Evolutionary conservation across 1,140 invertebrate genomes (phyloP).

Genomic region (Trichonephila inaurata): DNA sequence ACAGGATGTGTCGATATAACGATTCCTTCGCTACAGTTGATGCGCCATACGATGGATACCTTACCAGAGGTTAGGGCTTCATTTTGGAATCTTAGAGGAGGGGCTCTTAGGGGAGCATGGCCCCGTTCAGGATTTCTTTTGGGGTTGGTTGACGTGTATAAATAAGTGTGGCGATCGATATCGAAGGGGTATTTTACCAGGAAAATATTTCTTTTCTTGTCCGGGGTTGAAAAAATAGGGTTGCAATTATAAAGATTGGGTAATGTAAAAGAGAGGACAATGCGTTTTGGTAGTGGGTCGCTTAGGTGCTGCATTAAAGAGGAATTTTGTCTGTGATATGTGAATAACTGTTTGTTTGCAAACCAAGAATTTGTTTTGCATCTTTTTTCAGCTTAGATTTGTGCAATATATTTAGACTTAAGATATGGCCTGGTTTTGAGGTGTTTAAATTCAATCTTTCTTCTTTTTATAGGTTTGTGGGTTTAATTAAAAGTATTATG

Average conservation of each 20-base stretch:
- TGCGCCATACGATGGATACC: background rate
- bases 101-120: background rate
- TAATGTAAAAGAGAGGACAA: background rate
- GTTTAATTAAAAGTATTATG: too few species aligned
- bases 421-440: too few species aligned
- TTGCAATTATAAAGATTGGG: background rate
- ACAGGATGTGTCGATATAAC: slow-evolving; percentile 58
- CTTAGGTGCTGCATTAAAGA: too few species aligned
- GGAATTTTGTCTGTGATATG: too few species aligned
- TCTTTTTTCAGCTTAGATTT: too few species aligned
- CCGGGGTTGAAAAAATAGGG: background rate
- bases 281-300: background rate
- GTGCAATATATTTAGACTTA: too few species aligned
- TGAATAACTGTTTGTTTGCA: too few species aligned
- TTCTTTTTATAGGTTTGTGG: too few species aligned
- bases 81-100: slow-evolving; percentile 21
- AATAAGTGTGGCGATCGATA: slow-evolving; percentile 27
- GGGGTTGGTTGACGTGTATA: background rate
- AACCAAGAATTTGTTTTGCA: too few species aligned
- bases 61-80: slow-evolving; percentile 27
- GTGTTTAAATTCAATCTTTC: too few species aligned
- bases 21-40: slow-evolving; percentile 53
- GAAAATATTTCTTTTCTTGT: background rate
- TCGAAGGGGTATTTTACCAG: background rate
- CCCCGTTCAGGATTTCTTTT: background rate